phyloP scores from a whole-genome alignment of 2,797 vertebrate species.

The Lepus oiostolus region DNA sequence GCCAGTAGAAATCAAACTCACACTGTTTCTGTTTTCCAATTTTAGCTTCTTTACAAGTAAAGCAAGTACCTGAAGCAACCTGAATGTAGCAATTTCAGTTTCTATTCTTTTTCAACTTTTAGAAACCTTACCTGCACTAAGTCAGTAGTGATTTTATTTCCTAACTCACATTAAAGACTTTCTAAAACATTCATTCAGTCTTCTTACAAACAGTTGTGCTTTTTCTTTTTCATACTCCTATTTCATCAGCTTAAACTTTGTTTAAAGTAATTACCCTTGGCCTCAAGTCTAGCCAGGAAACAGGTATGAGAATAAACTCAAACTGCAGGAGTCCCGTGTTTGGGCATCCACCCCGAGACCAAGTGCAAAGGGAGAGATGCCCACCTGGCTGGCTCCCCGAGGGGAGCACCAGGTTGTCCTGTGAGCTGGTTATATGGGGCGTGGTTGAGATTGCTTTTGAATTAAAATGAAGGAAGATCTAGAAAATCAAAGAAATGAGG shows the following conservation, averaged over 20 bases:
- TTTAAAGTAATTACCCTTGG: constrained; percentile 36
- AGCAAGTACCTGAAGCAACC: not conserved
- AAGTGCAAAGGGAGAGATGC: accelerated
- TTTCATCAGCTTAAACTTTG: constrained; percentile 30
- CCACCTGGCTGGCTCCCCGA: not conserved
- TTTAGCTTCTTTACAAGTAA: constrained; percentile 30
- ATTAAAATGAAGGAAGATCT: not conserved
- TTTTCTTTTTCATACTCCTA: not conserved
- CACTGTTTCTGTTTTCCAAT: not conserved
- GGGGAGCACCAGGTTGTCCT: not conserved
- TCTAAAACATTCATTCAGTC: constrained; percentile 10
- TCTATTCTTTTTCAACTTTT: constrained; percentile 44
- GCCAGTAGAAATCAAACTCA: not conserved
- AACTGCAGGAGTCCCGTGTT: not conserved
- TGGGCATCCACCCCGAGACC: not conserved
- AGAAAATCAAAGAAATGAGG: constrained; percentile 24
- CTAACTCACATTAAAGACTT: not conserved
- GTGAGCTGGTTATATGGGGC: not conserved
- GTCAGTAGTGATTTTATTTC: constrained; percentile 38
- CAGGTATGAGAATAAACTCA: not conserved
- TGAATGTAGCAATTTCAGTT: not conserved
- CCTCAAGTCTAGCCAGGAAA: not conserved
- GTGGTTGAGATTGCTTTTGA: not conserved
- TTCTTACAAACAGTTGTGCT: not conserved
- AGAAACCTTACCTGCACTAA: not conserved